Evolutionary conservation across 2,113 vertebrate species (phyloP), one percentile per base, ranked within the genome.

Genomic region (Scytalopus superciliaris): DNA sequence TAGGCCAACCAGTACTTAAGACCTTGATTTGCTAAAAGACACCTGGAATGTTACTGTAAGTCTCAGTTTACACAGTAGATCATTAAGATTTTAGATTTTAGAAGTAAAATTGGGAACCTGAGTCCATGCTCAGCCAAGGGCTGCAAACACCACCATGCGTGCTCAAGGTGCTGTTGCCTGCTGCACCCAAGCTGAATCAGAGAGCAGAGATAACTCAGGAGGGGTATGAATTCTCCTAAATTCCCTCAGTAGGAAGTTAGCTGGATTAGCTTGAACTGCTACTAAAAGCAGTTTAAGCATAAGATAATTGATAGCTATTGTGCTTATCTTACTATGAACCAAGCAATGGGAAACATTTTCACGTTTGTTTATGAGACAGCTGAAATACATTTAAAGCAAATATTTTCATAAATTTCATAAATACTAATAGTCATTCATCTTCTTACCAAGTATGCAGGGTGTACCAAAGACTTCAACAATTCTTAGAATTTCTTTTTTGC

Each of bases 401-500:
- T 50, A 37, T 53, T 68, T 73, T 79, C 68, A 83, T 76, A 84
- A 85, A 78, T 27, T 52, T 52, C 50, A 67, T 11, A 74, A 91
- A 24, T 56, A 92, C 56, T 45, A 87, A 21, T 55, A 57, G 31
- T 70, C 35, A 39, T 74, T 52, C 57, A 73, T 81, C 23, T 69
- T 93, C 42, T 66, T 57, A 84, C 31, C 18, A 55, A 63, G 21
- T 60, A 35, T 44, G 19, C 47, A 79, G 79, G 52, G 31, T 56
- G 50, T 81, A 67, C 49, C 50, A 60, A 88, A 67, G 69, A 31
- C 59, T 79, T 85, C 39, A 60, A 19, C 22, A 90, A 70, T 90
- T 95, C 81, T 76, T 42, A 80, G 91, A 76, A 92, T 74, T 31
- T 39, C 67, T 93, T 93, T 84, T 96, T 73, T 90, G 14, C 22